Percentiles rank a stretch among this genome's conserved stretches.
phyloP scores from a whole-genome alignment of 2,888 invertebrate genomes.

The Heliconius sara region DNA sequence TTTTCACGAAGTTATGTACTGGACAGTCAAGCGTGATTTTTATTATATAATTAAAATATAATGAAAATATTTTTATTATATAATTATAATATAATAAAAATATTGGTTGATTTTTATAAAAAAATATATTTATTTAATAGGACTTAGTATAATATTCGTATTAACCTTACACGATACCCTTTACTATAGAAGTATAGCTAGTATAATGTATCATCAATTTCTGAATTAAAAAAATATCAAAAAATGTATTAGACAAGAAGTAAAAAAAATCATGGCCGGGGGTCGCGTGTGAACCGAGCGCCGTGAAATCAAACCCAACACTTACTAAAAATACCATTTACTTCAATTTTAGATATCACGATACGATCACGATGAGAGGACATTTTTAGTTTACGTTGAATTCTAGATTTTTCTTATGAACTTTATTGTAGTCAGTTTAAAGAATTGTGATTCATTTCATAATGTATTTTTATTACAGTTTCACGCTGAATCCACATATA shows the following conservation, averaged over 20 bases:
- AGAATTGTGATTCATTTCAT: too few species aligned
- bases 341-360: slow-evolving; percentile 12
- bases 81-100: neutral
- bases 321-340: slow-evolving; percentile 33
- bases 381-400: neutral
- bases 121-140: too few species aligned
- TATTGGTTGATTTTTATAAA: neutral
- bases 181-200: neutral
- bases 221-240: slow-evolving; percentile 15
- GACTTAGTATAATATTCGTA: too few species aligned
- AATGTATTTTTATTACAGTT: neutral
- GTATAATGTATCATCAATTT: slow-evolving; percentile 18
- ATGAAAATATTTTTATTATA: neutral
- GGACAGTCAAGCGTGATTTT: too few species aligned
- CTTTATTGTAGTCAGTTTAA: too few species aligned
- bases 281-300: slow-evolving; percentile 48
- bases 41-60: too few species aligned
- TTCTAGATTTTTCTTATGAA: too few species aligned
- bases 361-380: slow-evolving; percentile 18
- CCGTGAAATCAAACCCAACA: slow-evolving; percentile 41
- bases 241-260: slow-evolving; percentile 1
- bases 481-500: neutral
- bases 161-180: too few species aligned
- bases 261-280: slow-evolving; percentile 50
- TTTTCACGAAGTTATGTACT: too few species aligned